These are phyloP conservation scores for human (Homo sapiens) DNA, from an alignment of 2,113 vertebrate species.

Conservation along the genomic window GRCh38 chrY:14634501-14635000, in stretches of 20 bases:
- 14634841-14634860: fast-evolving
- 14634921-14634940: not conserved
- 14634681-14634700: not conserved
- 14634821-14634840: too few relatives aligned
- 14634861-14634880: not conserved
- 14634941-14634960: not conserved
- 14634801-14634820: fast-evolving
- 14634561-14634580: too few relatives aligned
- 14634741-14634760: fast-evolving
- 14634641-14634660: not conserved
- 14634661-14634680: not conserved
- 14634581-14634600: too few relatives aligned
- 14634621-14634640: not conserved
- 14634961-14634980: too few relatives aligned
- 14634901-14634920: too few relatives aligned
- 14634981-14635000: not conserved
- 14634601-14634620: not conserved
- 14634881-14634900: not conserved
- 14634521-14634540: too few relatives aligned
- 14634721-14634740: fast-evolving
- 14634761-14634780: not conserved
- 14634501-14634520: too few relatives aligned
- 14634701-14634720: not conserved
- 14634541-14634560: too few relatives aligned
- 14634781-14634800: fast-evolving